These are phyloP conservation scores for Lepidurus couesii DNA, from an alignment of 1,140 invertebrate species.

Conservation along the genomic window DNA sequence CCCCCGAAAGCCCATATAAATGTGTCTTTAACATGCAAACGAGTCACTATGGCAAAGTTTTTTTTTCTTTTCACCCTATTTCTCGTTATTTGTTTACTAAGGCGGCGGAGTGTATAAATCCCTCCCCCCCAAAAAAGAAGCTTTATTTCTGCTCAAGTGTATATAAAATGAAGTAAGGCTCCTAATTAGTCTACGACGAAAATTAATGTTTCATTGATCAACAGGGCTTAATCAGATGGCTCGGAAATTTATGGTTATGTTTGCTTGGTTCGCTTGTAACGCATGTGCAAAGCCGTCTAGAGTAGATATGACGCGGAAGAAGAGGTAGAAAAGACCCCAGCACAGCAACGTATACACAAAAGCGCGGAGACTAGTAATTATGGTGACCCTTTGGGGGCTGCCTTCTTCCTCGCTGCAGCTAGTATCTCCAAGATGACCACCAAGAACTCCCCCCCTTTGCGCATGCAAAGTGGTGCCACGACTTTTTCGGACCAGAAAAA, in stretches of 20 bases:
- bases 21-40: no score
- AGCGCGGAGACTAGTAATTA: conserved; percentile 5
- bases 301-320: neutral
- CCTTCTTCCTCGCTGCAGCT: neutral
- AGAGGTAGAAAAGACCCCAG: neutral
- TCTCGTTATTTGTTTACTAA: no score
- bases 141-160: neutral
- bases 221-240: conserved; percentile 5
- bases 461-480: conserved; percentile 8
- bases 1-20: no score
- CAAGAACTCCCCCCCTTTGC: neutral
- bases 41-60: no score
- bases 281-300: neutral
- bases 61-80: no score
- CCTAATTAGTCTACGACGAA: neutral
- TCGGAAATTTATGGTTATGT: neutral
- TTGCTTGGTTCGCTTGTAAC: conserved; percentile 7
- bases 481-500: neutral
- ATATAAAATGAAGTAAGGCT: neutral
- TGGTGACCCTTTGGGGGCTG: conserved; percentile 17
- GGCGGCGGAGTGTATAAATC: no score
- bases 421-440: conserved; percentile 17
- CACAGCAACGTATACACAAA: conserved; percentile 15
- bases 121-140: neutral
- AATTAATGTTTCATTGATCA: conserved; percentile 16